Evolutionary conservation across 2,888 invertebrate species (phyloP), one percentile per base, ranked within the genome.

Genomic region (Heliconius charithonia): DNA sequence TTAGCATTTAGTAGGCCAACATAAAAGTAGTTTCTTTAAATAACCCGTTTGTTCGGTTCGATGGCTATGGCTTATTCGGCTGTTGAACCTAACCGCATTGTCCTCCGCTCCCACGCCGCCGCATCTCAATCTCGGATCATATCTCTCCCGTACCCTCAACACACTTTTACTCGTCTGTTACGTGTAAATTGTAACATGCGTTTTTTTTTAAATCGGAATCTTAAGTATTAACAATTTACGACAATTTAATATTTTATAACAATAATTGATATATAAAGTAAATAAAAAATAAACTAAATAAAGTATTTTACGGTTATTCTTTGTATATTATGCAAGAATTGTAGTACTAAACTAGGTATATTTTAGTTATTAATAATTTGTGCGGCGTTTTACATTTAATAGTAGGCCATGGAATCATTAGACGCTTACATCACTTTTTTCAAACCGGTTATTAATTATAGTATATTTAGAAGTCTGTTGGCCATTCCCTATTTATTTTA

Each of bases 1-100:
- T 67, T 74, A 65, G 74, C 65, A 77, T 77, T 77, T 74, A 77
- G 77, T 77, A 73, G 80, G 77, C 69, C 72, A 75, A 73, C 81
- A 72, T 75, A 79, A 82, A 80, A 83, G 80, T 81, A 73, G 79
- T 81, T 81, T 80, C 79, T 82, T 79, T 81, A 78, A 75, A 81
- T 81, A 81, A 83, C 83, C 79, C 77, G 83, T 82, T 83, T 81
- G 79, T 81, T 81, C 80, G 82, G 77, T 82, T 81, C 82, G 82
- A 82, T 80, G 83, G 77, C 78, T 83, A 82, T 83, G 83, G 82
- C 83, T 86, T 87, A 86, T 85, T 88, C 88, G 92, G 91, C 88
- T 92, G 89, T 92, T 92, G 92, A 93, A 92, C 92, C 87, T 88
- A 81, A 84, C 85, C 84, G 84, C 87, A 89, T 92, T 90, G 92